Percentiles rank a stretch among this genome's conserved stretches.
These are phyloP conservation scores for Diorhabda elongata DNA, from an alignment of 1,140 invertebrate genomes.

Conservation along the genomic window DNA sequence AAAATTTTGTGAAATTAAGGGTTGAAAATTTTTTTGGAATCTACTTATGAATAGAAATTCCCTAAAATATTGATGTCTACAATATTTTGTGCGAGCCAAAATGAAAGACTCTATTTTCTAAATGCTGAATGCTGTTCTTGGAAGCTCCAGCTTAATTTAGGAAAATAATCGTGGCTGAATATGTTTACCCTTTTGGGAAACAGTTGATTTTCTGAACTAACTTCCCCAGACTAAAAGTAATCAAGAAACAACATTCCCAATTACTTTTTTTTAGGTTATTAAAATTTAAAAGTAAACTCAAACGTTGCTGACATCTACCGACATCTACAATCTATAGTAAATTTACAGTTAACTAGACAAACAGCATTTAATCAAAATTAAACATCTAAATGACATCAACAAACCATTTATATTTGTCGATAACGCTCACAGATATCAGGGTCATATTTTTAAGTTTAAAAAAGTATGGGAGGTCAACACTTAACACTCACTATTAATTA, in stretches of 20 bases:
- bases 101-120: too few species aligned
- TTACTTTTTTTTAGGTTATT: not conserved
- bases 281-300: not conserved
- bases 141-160: too few species aligned
- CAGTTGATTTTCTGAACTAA: too few species aligned
- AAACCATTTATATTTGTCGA: conserved; percentile 35
- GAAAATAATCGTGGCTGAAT: too few species aligned
- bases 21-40: too few species aligned
- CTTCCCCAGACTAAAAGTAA: not conserved
- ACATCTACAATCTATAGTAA: not conserved
- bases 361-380: not conserved
- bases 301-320: not conserved
- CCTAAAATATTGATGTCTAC: too few species aligned
- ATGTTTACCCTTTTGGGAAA: too few species aligned
- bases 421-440: conserved; percentile 31
- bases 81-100: too few species aligned
- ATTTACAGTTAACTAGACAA: not conserved
- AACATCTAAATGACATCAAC: conserved; percentile 3
- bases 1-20: too few species aligned
- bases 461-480: not conserved
- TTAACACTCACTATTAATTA: not conserved
- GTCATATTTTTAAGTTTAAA: conserved; percentile 25
- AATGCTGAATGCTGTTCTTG: too few species aligned
- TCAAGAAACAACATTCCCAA: not conserved
- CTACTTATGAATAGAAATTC: too few species aligned